Evolutionary conservation across 2,888 invertebrate species (phyloP), one percentile per base, ranked within the genome.

Genomic region (Tetranychus piercei): DNA sequence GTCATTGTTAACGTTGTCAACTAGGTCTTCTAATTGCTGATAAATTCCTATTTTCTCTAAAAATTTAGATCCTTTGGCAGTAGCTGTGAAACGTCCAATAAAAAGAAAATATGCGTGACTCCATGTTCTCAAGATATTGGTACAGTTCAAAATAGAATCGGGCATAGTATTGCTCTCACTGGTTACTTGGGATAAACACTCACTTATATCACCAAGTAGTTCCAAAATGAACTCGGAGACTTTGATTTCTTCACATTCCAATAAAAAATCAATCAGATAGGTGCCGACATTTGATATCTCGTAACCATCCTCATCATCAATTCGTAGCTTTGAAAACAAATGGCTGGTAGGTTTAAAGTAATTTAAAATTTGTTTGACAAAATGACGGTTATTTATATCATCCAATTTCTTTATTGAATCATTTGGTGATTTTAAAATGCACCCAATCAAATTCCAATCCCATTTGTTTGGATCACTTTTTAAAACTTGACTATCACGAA

Each of bases 21-120:
- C 73, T 44, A 77, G 66, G 70, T 78, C 76, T 2, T 74, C 55
- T n/a, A 77, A 64, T 44, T 75, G 87, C 80, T 89, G 88, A 82
- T 89, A 90, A 78, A 91, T 86, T 73, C 87, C 87, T 71, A 89
- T 87, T 79, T 87, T 88, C 77, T 90, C 89, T 72, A 95, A 86
- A 74, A 90, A 86, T 78, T 81, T 79, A 72, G 82, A 81, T 0
- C 85, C 85, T 74, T 80, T 80, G 15, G 78, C 77, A 34, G 81
- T 80, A 45, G 81, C 80, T 44, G 84, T 83, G 43, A 95, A 86
- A 79, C 92, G 89, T 0, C 95, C 95, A 77, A 95, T 88, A 81
- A 94, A 91, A 71, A 96, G 86, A 83, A 96, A 96, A 85, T 95
- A 96, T 85, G 90, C 90, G 82, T 94, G 94, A 81, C 92, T 91